Percentiles rank a stretch among this genome's conserved stretches.
phyloP scores from a whole-genome alignment of 1,140 invertebrate genomes.

The Ylistrum balloti region DNA sequence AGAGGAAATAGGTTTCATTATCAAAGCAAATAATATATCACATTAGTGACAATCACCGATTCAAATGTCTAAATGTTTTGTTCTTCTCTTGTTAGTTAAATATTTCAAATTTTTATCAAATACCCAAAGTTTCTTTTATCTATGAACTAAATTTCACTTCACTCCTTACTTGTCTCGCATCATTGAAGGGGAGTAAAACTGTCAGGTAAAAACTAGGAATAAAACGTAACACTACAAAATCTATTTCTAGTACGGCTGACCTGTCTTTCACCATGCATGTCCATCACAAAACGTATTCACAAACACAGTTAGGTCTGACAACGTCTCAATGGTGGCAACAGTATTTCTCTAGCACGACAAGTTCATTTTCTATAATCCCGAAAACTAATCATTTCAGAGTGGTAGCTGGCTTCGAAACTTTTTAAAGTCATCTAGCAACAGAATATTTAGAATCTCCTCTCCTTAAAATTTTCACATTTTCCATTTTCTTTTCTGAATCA shows the following conservation, averaged over 20 bases:
- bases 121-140: too few species aligned
- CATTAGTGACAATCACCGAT: too few species aligned
- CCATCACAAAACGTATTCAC: not conserved
- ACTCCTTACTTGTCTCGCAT: too few species aligned
- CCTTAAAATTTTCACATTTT: not conserved
- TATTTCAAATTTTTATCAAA: too few species aligned
- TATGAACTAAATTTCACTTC: not conserved
- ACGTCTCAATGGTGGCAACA: not conserved
- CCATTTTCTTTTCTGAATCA: not conserved
- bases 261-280: constrained; percentile 37
- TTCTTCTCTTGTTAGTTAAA: too few species aligned
- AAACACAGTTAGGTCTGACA: constrained; percentile 9
- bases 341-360: not conserved
- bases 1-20: too few species aligned
- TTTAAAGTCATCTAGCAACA: too few species aligned
- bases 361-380: too few species aligned
- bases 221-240: not conserved
- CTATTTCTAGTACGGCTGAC: not conserved
- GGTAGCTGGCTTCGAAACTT: too few species aligned
- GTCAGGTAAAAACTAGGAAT: not conserved
- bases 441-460: not conserved
- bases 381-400: too few species aligned
- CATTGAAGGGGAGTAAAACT: not conserved
- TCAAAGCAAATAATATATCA: too few species aligned
- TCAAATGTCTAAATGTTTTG: too few species aligned